Evolutionary conservation across 2,888 invertebrate species (phyloP), one percentile per base, ranked within the genome.

Genomic region (Drosophila ezoana): DNA sequence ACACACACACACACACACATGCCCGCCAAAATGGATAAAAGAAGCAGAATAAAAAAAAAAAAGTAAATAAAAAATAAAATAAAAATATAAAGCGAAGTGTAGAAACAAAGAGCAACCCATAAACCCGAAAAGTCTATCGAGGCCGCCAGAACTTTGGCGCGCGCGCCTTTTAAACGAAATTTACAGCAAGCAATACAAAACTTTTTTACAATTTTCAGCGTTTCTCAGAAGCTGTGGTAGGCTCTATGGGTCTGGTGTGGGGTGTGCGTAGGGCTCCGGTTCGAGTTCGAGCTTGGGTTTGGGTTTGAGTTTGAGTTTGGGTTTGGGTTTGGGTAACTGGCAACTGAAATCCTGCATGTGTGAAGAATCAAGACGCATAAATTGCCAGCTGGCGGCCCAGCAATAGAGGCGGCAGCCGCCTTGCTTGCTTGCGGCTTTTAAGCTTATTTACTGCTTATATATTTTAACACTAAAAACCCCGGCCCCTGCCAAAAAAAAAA

Each of bases 391-490:
- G 78, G 63, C 76, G 78, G 63, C 76, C 59, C 72, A 58, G 54
- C 72, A 43, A 43, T 45, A 38, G 11, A 2, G 6, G 20, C n/a
- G n/a, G 59, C 41, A 13, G 58, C 40, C 53, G 48, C 18, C 20
- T 23, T 49, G 48, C 32, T 71, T 74, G 64, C 86, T 76, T 71
- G 68, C 86, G 67, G 85, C 84, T 81, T 87, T 83, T 87, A 85
- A 83, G 86, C 83, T 83, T 83, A 83, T 83, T 83, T 83, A 83
- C 83, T 87, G 88, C 88, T 83, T 87, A 87, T 85, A 79, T 83
- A 81, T 87, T 79, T 87, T 73, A 85, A 81, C 87, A 76, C 87
- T 69, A 40, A 59, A 32, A 57, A 35, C 38, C n/a, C 18, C 13
- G 5, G 9, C 9, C 13, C 20, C 6, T 28, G 28, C 28, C 28